These are phyloP conservation scores for Mylabris sibirica DNA, from an alignment of 2,888 invertebrate genomes.

Conservation along the genomic window DNA sequence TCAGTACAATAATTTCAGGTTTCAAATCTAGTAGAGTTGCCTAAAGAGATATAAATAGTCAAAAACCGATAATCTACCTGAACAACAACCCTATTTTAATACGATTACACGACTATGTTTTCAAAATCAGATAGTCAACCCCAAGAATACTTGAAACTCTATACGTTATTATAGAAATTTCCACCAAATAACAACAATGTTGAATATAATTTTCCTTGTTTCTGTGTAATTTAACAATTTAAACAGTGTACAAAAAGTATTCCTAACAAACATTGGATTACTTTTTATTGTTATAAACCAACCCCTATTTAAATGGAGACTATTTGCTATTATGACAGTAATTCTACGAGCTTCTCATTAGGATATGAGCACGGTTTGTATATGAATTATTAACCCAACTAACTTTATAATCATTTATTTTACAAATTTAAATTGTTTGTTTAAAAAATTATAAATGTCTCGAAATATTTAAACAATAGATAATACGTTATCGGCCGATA, in stretches of 20 bases:
- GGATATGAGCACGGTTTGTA: neutral
- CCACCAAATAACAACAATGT: neutral
- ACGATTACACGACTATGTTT: neutral
- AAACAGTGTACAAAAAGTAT: neutral
- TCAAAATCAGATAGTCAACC: neutral
- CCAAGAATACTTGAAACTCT: neutral
- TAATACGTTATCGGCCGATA: neutral
- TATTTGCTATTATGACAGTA: neutral
- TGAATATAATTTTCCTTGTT: neutral
- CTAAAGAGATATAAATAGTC: neutral
- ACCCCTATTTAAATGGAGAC: neutral
- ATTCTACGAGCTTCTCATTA: neutral
- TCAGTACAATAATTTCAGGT: too few relatives aligned
- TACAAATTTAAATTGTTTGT: neutral
- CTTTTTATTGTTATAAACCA: neutral
- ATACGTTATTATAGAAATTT: neutral
- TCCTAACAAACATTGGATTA: neutral
- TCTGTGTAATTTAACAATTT: neutral
- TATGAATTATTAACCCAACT: neutral
- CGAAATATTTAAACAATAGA: neutral
- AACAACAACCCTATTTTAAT: neutral
- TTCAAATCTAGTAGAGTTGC: too few relatives aligned
- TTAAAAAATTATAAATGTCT: neutral
- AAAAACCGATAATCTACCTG: neutral
- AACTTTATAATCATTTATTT: neutral